Base-by-base conservation (phyloP, 1,140 invertebrate genomes). In the Drosophila ercepeae region DNA sequence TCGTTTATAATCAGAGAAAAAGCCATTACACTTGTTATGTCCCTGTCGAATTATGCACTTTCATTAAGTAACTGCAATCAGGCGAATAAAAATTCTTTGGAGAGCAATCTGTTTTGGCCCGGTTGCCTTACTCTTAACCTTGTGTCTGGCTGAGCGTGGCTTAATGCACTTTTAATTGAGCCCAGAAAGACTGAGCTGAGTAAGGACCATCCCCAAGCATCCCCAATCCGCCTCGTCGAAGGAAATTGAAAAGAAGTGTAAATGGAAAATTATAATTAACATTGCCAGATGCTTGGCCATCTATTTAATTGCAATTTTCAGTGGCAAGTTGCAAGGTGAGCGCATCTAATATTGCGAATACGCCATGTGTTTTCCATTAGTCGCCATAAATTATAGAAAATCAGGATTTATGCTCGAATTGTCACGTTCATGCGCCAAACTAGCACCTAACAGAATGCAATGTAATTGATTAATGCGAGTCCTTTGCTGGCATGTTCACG, bases 91-190 rank as follows among this genome's bases (percentile, higher is more conserved):
- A 69, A 76, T 86, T 48, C 69, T 29, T 72, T 60, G 51, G 63
- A 71, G 68, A 60, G 54, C 44, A 54, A 78, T 61, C 68, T 72
- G 73, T 21, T 57, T 65, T 25, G 75, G 70, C 36, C 58, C 53
- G 63, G 75, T 19, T 65, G 68, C 52, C 81, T 70, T 42, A 18
- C 36, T 18, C 39, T 42, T 84, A 74, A 65, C 76, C 73, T 77
- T 76, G 67, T 83, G 74, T 53, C 74, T 67, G 49, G 36, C 51
- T 60, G 48, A 55, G 73, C 76, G 72, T 54, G 49, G 75, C 73
- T 76, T 86, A 88, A 84, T 84, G 81, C 82, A 81, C 76, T 84
- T 84, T 86, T 86, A 84, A 84, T 84, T 84, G 81, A 86, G 81
- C 72, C 18, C 58, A 44, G 71, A 39, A 32, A 16, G 4, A 39